Conservation (phyloP, 2,797 vertebrate species). For the Bradypus variegatus region DNA sequence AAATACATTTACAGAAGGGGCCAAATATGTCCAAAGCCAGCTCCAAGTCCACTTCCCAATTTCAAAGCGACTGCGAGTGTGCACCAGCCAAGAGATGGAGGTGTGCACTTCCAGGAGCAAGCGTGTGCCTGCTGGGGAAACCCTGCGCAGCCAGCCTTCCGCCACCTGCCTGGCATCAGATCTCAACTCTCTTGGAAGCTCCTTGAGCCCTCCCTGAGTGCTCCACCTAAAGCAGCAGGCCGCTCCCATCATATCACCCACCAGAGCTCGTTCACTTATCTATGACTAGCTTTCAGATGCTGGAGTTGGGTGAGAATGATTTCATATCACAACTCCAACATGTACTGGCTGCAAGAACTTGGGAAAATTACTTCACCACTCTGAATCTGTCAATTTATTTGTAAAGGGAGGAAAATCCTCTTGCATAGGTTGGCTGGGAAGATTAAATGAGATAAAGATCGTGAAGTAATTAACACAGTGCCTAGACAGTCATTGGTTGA, state of each 20-base stretch:
- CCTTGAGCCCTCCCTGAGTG: accelerated
- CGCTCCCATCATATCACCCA: neutral
- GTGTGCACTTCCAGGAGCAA: neutral
- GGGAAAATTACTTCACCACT: neutral
- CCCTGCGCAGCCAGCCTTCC: neutral
- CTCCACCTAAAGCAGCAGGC: accelerated
- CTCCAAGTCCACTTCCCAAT: neutral
- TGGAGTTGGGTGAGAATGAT: neutral
- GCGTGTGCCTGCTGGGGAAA: no score
- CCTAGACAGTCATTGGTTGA: neutral
- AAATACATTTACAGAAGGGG: neutral
- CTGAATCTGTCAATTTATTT: neutral
- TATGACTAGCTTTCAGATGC: neutral
- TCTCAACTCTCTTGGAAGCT: neutral
- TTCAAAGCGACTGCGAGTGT: neutral
- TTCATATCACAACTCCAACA: neutral
- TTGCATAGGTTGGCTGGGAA: neutral
- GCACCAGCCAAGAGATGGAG: no score
- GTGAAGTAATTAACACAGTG: accelerated
- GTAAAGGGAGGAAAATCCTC: neutral
- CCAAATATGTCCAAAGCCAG: neutral
- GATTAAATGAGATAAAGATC: neutral
- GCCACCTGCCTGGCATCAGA: neutral
- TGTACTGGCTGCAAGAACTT: neutral
- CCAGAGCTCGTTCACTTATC: accelerated